phyloP scores from a whole-genome alignment of 1,140 invertebrate species.

The Halictus rubicundus region DNA sequence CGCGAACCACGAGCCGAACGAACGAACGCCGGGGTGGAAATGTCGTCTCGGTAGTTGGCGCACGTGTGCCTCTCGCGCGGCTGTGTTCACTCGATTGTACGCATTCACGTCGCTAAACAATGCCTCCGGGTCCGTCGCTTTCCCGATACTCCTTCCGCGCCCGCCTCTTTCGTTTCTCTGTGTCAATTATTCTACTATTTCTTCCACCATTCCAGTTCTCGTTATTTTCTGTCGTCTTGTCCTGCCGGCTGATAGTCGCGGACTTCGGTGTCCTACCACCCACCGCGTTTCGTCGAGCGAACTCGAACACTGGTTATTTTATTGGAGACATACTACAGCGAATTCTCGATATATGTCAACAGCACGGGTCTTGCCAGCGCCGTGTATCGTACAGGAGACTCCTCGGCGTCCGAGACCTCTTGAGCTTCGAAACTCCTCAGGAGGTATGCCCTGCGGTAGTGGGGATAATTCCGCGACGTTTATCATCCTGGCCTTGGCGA shows the following conservation, averaged over 20 bases:
- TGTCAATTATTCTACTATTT: slow-evolving; percentile 13
- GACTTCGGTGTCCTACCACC: background rate
- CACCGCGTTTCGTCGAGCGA: no score
- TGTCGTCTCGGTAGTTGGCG: background rate
- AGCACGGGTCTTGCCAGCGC: no score
- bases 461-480: no score
- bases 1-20: background rate
- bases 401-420: no score
- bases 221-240: background rate
- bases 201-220: background rate
- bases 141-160: slow-evolving; percentile 8
- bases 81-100: slow-evolving; percentile 25
- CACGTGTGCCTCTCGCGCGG: no score
- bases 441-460: no score
- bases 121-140: slow-evolving; percentile 23
- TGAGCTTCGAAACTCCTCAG: no score
- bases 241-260: background rate
- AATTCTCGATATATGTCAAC: no score
- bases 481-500: no score
- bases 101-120: slow-evolving; percentile 62
- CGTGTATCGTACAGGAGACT: no score
- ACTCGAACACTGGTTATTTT: no score
- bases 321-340: no score
- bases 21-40: background rate
- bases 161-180: background rate